Percentiles rank a stretch among this genome's conserved stretches.
These are phyloP conservation scores for Hybognathus amarus DNA, from an alignment of 2,797 vertebrate species.

Conservation along the genomic window DNA sequence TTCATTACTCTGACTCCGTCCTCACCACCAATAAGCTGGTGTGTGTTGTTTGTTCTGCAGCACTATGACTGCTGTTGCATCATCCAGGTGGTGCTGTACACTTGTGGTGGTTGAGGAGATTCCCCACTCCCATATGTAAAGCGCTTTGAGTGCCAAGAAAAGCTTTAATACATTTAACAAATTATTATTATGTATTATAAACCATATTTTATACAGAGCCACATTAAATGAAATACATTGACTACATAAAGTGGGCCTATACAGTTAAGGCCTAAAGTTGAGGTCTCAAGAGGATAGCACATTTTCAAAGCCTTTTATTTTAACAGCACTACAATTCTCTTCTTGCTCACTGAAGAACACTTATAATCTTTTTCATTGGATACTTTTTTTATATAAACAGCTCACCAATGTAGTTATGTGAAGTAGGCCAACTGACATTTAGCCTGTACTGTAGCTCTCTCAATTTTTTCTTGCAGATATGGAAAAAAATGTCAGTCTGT, in stretches of 20 bases:
- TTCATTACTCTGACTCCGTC: background rate
- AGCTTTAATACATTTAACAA: background rate
- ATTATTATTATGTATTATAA: background rate
- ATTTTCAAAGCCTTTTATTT: background rate
- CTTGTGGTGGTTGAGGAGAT: too few relatives aligned
- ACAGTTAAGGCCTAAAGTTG: background rate
- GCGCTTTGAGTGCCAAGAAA: background rate
- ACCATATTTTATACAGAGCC: background rate
- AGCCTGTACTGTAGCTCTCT: background rate
- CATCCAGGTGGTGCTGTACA: background rate
- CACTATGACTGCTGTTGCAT: background rate
- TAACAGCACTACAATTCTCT: background rate
- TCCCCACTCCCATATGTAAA: background rate
- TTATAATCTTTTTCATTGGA: background rate
- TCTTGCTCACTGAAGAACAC: background rate
- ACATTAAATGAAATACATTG: background rate
- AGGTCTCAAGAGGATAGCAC: background rate
- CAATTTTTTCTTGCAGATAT: constrained; percentile 13
- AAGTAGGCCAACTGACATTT: constrained; percentile 25
- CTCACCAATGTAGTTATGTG: background rate
- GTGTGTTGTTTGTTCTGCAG: background rate
- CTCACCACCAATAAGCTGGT: background rate
- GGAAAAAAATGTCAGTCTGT: background rate
- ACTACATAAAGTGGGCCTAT: background rate
- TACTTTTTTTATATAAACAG: constrained; percentile 9